Conservation (phyloP, 37 sponge, comb jelly and placozoan genomes). For the Amphimedon queenslandica region DNA sequence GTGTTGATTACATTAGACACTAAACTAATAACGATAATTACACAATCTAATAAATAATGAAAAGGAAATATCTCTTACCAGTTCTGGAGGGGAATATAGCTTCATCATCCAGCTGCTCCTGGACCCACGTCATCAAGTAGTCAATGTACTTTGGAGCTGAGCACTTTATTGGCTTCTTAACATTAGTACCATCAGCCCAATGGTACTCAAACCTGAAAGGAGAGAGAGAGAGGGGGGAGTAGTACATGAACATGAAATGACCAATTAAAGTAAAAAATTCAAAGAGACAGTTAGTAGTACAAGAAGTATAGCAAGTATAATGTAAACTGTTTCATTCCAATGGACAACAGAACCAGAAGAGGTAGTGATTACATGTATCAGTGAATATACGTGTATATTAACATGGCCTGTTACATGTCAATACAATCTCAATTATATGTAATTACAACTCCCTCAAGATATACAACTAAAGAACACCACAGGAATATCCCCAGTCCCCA, state of each 20-base stretch:
- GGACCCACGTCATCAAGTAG: conserved; percentile 99
- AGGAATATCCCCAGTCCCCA: no score
- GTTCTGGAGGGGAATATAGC: conserved; percentile 94
- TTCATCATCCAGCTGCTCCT: conserved; percentile 97
- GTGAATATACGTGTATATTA: no score
- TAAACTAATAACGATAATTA: neutral
- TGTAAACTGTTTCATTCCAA: no score
- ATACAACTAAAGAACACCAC: no score
- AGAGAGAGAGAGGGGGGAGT: conserved; percentile 31
- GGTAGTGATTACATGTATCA: no score
- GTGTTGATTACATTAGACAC: neutral
- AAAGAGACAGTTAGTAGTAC: no score
- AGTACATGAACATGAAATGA: neutral
- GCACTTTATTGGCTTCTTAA: conserved; percentile 98
- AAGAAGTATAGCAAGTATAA: no score
- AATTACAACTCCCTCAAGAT: no score
- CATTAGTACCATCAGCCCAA: conserved; percentile 97
- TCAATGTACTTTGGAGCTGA: conserved; percentile 99
- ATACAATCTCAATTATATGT: no score
- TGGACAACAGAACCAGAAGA: no score
- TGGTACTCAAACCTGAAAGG: conserved; percentile 93
- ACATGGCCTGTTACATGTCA: no score
- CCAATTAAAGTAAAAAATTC: no score
- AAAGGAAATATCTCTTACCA: conserved; percentile 48
- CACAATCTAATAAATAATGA: neutral